phyloP scores from a whole-genome alignment of 2,113 vertebrate genomes.

The Nothoprocta perdicaria region DNA sequence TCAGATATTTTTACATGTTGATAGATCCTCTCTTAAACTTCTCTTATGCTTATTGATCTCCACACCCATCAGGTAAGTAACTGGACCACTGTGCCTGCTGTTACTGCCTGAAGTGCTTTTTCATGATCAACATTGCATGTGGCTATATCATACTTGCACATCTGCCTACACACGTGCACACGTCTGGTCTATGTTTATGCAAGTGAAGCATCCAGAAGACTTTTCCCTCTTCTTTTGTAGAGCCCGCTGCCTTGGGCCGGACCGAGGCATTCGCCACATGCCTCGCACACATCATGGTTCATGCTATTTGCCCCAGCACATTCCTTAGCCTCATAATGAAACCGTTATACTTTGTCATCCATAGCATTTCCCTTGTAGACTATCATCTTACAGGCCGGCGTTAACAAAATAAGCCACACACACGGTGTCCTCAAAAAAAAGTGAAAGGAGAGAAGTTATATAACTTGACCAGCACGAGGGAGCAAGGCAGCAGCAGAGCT shows the following conservation, averaged over 20 bases:
- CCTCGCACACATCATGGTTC: background rate
- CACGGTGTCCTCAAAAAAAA: conserved; percentile 8
- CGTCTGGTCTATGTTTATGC: background rate
- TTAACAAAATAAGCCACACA: background rate
- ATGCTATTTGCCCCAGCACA: background rate
- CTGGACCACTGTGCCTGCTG: background rate
- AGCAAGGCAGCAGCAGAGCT: background rate
- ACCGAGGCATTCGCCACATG: background rate
- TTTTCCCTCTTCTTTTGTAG: background rate
- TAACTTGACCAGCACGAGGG: background rate
- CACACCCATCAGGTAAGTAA: no score
- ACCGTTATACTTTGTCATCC: conserved; percentile 31
- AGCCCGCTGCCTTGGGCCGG: fast-evolving
- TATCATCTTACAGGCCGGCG: background rate
- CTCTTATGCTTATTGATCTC: no score
- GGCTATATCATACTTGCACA: fast-evolving
- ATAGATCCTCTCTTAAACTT: no score
- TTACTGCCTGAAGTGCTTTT: background rate
- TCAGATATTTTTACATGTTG: no score
- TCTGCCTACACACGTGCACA: no score
- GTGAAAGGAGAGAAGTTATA: conserved; percentile 20
- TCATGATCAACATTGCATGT: background rate
- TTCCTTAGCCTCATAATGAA: background rate
- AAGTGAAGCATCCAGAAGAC: background rate
- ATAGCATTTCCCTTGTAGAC: conserved; percentile 41